These are phyloP conservation scores for Diplazon laetatorius DNA, from an alignment of 2,888 invertebrate genomes.

Conservation along the genomic window DNA sequence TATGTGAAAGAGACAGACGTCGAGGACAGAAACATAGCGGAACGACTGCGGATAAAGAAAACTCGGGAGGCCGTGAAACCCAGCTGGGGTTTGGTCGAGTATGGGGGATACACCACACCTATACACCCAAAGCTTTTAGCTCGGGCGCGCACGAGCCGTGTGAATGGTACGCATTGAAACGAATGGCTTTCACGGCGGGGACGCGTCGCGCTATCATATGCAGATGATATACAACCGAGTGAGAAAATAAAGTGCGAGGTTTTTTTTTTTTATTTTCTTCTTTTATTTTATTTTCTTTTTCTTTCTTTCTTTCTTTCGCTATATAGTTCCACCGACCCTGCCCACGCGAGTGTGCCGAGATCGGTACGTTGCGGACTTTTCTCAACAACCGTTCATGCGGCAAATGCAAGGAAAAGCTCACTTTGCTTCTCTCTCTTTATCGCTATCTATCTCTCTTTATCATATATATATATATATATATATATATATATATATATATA, in stretches of 20 bases:
- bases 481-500: constrained; percentile 8
- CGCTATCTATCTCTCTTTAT: no score
- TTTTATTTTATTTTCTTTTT: no score
- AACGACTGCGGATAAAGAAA: constrained; percentile 36
- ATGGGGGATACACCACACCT: constrained; percentile 43
- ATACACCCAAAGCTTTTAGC: constrained; percentile 73
- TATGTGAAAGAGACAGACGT: constrained; percentile 11
- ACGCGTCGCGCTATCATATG: constrained; percentile 75
- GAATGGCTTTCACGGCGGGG: constrained; percentile 75
- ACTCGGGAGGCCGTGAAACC: constrained; percentile 34
- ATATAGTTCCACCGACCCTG: constrained; percentile 45
- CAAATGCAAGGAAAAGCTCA: constrained; percentile 62
- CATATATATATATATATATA: not conserved
- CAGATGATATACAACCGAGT: constrained; percentile 77
- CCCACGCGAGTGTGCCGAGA: constrained; percentile 23
- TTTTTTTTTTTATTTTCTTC: no score
- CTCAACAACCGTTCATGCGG: constrained; percentile 71
- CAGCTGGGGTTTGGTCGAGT: constrained; percentile 22
- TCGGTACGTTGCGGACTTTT: constrained; percentile 69
- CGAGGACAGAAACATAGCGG: constrained; percentile 13
- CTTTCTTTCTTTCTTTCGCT: no score
- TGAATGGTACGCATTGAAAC: constrained; percentile 76
- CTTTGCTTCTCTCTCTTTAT: not conserved
- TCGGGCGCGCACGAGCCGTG: constrained; percentile 58
- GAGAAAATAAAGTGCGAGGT: constrained; percentile 62